Conservation (phyloP, 1,140 invertebrate genomes). For the Zeugodacus cucurbitae region DNA sequence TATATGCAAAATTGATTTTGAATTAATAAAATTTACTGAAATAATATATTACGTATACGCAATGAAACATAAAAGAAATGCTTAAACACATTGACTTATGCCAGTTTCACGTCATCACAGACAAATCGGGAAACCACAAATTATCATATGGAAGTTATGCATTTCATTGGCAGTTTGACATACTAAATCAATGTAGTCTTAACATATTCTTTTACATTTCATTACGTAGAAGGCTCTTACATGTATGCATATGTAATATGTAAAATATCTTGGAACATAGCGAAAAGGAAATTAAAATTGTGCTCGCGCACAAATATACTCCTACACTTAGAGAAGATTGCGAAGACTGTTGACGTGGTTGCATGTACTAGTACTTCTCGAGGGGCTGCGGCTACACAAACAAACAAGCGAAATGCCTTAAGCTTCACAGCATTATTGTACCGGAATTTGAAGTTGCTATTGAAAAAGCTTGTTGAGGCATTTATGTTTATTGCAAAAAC, state of each 20-base stretch:
- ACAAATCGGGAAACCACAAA: background rate
- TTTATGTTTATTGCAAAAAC: background rate
- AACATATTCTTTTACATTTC: background rate
- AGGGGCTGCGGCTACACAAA: background rate
- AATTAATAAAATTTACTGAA: background rate
- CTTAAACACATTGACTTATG: background rate
- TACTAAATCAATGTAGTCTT: background rate
- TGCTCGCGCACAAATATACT: background rate
- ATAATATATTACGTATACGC: background rate
- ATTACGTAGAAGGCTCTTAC: background rate
- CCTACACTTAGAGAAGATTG: background rate
- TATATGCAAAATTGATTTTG: background rate
- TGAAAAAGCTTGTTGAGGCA: background rate
- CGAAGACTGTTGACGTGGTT: background rate
- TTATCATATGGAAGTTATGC: no score
- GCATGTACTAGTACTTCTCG: background rate
- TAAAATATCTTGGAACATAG: background rate
- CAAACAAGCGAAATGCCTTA: background rate
- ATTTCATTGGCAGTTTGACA: background rate
- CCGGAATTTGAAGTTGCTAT: background rate
- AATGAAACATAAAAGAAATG: background rate
- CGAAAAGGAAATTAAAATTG: background rate
- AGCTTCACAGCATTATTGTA: background rate
- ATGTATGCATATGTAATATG: background rate
- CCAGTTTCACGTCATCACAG: background rate